Evolutionary conservation across 2,113 vertebrate species (phyloP).

Genomic region (Calyptommatus sinebrachiatus): DNA sequence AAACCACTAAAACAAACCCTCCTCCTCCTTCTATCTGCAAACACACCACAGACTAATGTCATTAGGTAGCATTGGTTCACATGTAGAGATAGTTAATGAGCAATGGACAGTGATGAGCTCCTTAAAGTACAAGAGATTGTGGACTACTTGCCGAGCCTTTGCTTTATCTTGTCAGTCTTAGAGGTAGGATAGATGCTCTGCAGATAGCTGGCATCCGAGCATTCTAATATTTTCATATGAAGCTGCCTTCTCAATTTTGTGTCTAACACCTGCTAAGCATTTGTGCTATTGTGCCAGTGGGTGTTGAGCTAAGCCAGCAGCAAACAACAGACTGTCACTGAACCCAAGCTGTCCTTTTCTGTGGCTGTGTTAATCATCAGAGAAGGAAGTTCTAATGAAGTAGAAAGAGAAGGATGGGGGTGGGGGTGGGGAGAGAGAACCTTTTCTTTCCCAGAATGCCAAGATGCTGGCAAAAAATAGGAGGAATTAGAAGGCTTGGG

Average conservation of each 20-base stretch:
- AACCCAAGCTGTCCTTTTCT: conserved; percentile 11
- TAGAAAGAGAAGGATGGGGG: neutral
- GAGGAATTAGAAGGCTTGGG: no score
- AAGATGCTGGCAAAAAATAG: no score
- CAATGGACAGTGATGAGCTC: neutral
- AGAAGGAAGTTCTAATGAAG: neutral
- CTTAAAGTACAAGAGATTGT: neutral
- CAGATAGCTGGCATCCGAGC: neutral
- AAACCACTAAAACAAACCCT: no score
- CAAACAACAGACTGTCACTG: conserved; percentile 32
- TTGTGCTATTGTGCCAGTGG: neutral
- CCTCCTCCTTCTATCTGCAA: no score
- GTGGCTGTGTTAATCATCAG: neutral
- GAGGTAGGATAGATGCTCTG: neutral
- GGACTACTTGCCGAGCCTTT: neutral
- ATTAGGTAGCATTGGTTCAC: neutral
- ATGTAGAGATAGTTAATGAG: neutral
- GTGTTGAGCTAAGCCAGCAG: conserved; percentile 29
- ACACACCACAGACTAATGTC: no score
- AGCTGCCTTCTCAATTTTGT: neutral
- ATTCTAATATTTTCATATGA: neutral
- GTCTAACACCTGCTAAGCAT: neutral
- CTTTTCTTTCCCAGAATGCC: neutral
- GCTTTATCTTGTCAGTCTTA: neutral
- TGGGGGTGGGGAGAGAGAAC: no score